Conservation (phyloP, 2,888 invertebrate genomes). For the Polymixis lichenea region DNA sequence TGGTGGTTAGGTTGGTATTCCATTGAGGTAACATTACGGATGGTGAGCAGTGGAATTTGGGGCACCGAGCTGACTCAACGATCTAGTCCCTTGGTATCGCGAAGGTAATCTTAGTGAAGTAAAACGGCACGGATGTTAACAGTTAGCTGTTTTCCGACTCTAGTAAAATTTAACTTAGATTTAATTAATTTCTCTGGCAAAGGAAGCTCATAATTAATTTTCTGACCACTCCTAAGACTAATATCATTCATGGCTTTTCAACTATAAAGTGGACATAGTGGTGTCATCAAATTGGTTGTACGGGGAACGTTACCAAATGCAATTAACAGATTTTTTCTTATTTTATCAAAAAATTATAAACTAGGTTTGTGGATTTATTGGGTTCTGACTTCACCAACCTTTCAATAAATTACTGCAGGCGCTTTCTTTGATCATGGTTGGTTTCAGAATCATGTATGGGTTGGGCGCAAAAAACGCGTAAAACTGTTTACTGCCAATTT, state of each 20-base stretch:
- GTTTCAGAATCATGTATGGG: background rate
- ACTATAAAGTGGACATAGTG: background rate
- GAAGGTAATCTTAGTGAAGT: conserved; percentile 76
- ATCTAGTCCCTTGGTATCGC: conserved; percentile 86
- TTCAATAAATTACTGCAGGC: conserved; percentile 1
- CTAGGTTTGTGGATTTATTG: background rate
- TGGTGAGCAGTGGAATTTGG: conserved; percentile 88
- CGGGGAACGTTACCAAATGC: background rate
- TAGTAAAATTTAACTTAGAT: conserved; percentile 42
- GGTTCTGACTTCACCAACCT: background rate
- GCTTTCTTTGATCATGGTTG: conserved; percentile 13
- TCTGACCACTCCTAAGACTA: conserved; percentile 2
- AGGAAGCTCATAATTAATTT: conserved; percentile 37
- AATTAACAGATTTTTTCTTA: background rate
- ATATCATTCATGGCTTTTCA: background rate
- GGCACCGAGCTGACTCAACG: conserved; percentile 89
- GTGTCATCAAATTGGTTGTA: conserved; percentile 1
- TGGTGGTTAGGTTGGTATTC: conserved; percentile 74
- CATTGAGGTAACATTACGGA: conserved; percentile 73
- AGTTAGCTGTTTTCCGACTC: conserved; percentile 60
- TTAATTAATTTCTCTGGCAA: conserved; percentile 44
- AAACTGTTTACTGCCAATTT: conserved; percentile 16
- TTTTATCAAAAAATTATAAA: background rate
- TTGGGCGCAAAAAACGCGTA: conserved; percentile 14
- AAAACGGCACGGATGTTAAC: conserved; percentile 61